These are phyloP conservation scores for Megalops atlanticus DNA, from an alignment of 2,113 vertebrate species.

Conservation along the genomic window DNA sequence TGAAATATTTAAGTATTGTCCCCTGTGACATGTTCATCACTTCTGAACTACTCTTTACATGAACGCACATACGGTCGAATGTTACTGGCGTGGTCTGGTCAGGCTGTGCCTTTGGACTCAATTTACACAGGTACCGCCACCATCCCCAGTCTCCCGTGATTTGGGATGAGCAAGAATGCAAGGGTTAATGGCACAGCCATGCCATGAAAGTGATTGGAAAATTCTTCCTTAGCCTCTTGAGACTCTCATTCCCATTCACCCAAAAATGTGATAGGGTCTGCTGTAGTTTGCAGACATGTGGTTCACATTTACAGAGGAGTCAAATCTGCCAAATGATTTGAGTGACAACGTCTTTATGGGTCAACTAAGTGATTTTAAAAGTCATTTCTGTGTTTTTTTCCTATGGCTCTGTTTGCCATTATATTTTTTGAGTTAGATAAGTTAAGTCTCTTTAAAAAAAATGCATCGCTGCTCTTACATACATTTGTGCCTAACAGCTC, in stretches of 20 bases:
- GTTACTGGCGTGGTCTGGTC: no score
- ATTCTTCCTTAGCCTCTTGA: neutral
- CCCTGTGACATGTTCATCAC: neutral
- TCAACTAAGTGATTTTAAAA: constrained; percentile 33
- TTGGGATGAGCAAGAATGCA: neutral
- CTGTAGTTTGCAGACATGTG: constrained; percentile 7
- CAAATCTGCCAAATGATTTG: constrained; percentile 19
- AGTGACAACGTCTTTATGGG: constrained; percentile 35
- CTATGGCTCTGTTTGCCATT: constrained; percentile 19
- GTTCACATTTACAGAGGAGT: constrained; percentile 21
- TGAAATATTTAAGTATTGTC: neutral
- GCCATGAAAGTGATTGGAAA: constrained; percentile 8
- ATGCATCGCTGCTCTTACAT: neutral
- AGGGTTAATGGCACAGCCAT: neutral
- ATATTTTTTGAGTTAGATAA: constrained; percentile 22
- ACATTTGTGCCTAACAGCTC: constrained; percentile 13
- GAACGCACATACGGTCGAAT: no score
- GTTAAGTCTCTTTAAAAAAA: constrained; percentile 12
- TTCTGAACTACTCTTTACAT: neutral
- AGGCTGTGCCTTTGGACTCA: neutral
- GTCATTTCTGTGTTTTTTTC: constrained; percentile 15
- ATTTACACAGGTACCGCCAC: neutral
- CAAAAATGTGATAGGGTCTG: neutral
- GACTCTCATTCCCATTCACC: neutral
- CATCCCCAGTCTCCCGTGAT: neutral